Evolutionary conservation across 2,113 vertebrate genomes (phyloP).

Genomic region (Cacatua alba): DNA sequence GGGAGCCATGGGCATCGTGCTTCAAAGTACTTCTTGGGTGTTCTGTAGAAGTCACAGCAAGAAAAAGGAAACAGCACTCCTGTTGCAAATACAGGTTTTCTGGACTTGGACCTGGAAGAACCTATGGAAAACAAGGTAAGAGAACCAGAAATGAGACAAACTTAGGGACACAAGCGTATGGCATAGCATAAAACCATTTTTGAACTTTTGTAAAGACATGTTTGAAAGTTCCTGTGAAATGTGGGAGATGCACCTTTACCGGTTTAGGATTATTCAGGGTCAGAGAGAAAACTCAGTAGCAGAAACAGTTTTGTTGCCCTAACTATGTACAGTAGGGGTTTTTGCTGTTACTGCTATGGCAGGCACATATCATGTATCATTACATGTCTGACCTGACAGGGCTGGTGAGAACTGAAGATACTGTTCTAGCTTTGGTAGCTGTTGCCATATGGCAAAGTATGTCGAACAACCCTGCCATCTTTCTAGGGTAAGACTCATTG

Average conservation of each 20-base stretch:
- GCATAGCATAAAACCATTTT: background rate
- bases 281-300: background rate
- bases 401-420: background rate
- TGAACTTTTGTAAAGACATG: fast-evolving
- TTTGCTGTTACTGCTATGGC: background rate
- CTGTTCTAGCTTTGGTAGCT: background rate
- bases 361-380: background rate
- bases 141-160: background rate
- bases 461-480: background rate
- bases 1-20: background rate
- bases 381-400: fast-evolving
- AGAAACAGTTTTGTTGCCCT: background rate
- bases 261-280: background rate
- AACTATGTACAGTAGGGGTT: background rate
- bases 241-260: background rate
- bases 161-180: fast-evolving
- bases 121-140: background rate
- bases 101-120: background rate
- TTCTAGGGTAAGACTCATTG: background rate
- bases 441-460: background rate
- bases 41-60: background rate
- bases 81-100: background rate
- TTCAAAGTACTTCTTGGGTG: background rate
- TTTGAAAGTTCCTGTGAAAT: background rate
- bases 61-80: background rate